A percentile compares a stretch with the other conserved stretches of the same genome.
phyloP scores from a whole-genome alignment of 2,797 vertebrate genomes.

The Lepus townsendii region DNA sequence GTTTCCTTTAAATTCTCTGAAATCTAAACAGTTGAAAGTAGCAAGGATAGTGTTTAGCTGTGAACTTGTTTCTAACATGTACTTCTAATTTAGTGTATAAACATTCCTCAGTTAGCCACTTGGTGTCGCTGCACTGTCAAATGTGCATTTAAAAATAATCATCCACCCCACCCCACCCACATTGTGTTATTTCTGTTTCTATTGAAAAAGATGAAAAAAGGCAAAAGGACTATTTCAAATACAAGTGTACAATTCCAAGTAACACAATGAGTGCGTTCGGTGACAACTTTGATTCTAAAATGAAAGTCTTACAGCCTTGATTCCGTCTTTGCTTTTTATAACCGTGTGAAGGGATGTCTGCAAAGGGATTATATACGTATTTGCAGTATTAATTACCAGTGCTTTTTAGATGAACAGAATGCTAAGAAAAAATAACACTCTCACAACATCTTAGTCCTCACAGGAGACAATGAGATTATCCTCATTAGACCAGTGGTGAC shows the following conservation, averaged over 20 bases:
- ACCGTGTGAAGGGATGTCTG: background rate
- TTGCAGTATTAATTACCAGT: background rate
- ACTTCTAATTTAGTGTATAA: background rate
- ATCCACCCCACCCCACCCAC: background rate
- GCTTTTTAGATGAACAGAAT: conserved; percentile 42
- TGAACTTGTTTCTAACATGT: background rate
- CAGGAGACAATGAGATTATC: background rate
- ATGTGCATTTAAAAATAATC: background rate
- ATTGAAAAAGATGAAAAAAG: background rate
- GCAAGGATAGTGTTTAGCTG: background rate
- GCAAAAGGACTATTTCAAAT: background rate
- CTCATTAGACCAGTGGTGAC: background rate
- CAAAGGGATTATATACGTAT: background rate
- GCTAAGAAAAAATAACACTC: background rate
- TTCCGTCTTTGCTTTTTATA: background rate
- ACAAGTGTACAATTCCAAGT: background rate
- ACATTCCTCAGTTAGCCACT: conserved; percentile 61
- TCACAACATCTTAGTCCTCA: background rate
- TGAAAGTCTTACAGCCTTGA: conserved; percentile 8
- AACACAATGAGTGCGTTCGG: background rate
- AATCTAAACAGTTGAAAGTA: background rate
- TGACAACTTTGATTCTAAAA: background rate
- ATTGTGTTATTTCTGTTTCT: background rate
- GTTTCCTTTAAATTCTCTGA: conserved; percentile 27
- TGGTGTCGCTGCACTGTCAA: conserved; percentile 68